phyloP scores from a whole-genome alignment of 2,888 invertebrate species.

The Monochamus alternatus region DNA sequence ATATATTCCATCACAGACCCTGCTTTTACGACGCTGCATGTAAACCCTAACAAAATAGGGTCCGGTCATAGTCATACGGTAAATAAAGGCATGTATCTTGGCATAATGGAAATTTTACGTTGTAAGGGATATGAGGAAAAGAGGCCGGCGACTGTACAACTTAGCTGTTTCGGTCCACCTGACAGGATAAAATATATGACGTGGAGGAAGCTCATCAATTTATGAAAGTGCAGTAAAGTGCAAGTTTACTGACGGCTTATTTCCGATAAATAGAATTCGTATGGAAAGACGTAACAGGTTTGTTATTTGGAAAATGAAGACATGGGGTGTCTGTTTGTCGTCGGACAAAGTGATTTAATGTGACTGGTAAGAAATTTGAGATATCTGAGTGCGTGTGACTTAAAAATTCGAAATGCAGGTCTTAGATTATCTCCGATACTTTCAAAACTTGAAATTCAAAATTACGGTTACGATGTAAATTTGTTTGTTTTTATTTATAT shows the following conservation, averaged over 20 bases:
- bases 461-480: too few species aligned
- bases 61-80: constrained; percentile 2
- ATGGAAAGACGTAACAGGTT: background rate
- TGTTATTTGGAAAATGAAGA: background rate
- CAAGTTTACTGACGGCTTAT: background rate
- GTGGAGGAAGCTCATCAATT: background rate
- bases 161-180: background rate
- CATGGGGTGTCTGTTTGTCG: background rate
- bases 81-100: background rate
- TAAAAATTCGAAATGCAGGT: too few species aligned
- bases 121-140: background rate
- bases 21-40: background rate
- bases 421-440: too few species aligned
- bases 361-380: background rate
- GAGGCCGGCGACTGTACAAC: background rate
- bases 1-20: background rate
- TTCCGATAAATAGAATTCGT: background rate
- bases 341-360: background rate
- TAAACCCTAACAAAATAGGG: background rate
- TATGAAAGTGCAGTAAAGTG: background rate
- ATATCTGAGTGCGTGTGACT: too few species aligned
- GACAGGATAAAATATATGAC: background rate
- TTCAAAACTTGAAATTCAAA: too few species aligned
- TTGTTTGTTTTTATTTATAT: too few species aligned
- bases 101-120: constrained; percentile 10